A percentile compares a stretch with the other conserved stretches of the same genome.
Evolutionary conservation across 2,113 vertebrate genomes (phyloP).

Genomic region (Baryphthengus martii): DNA sequence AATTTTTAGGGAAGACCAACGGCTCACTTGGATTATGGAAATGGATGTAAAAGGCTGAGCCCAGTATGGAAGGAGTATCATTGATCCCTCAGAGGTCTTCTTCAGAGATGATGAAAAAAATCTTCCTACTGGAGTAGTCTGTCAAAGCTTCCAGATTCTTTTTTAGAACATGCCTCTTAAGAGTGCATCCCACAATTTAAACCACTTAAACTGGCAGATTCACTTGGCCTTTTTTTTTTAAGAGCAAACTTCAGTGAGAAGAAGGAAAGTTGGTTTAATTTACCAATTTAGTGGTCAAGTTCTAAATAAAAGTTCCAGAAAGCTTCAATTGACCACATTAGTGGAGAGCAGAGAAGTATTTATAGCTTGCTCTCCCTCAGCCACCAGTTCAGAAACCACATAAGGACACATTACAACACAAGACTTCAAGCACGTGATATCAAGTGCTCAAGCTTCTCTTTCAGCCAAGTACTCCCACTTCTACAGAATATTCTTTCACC

Average conservation of each 20-base stretch:
- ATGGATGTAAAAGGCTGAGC: background rate
- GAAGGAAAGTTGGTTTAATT: background rate
- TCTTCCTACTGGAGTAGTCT: background rate
- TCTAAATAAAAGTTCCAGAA: background rate
- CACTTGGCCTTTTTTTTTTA: background rate
- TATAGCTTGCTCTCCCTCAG: background rate
- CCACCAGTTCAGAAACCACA: slow-evolving; percentile 26
- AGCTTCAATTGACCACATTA: background rate
- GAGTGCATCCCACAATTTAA: background rate
- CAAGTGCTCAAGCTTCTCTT: background rate
- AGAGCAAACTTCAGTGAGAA: background rate
- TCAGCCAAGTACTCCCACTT: background rate
- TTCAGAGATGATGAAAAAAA: background rate
- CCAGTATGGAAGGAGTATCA: background rate
- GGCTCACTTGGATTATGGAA: background rate
- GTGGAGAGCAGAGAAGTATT: background rate
- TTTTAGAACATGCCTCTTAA: background rate
- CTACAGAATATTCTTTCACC: background rate
- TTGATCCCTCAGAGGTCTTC: background rate
- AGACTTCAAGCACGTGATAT: background rate
- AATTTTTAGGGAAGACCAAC: background rate
- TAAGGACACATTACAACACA: background rate
- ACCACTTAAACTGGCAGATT: background rate
- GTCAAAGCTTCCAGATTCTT: background rate
- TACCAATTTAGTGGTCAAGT: background rate